Base-by-base conservation (phyloP, 37 sponge, comb jelly and placozoan species). In the Eunapius fragilis region DNA sequence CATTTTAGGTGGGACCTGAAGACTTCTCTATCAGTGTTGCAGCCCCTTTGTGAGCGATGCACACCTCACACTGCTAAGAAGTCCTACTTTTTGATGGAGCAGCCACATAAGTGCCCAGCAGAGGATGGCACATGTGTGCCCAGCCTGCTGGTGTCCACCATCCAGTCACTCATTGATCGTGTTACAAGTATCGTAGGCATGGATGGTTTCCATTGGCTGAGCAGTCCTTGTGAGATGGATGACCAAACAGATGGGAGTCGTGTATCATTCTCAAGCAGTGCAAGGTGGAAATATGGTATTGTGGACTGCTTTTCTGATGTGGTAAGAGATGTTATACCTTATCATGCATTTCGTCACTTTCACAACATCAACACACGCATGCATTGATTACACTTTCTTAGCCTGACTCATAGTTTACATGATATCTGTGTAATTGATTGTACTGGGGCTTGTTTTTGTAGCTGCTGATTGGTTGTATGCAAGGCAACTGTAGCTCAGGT, bases 391-490 rank as follows among this genome's bases (percentile, higher is more conserved):
- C 41, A 41, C n/a, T n/a, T n/a, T n/a, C n/a, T n/a, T n/a, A n/a
- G n/a, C n/a, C n/a, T n/a, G n/a, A n/a, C n/a, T n/a, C n/a, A n/a
- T n/a, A n/a, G n/a, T n/a, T n/a, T n/a, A n/a, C n/a, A n/a, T n/a
- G n/a, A n/a, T n/a, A n/a, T n/a, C n/a, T 45, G 47, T 45, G 47
- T 11, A 11, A 45, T 31, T 50, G 19, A 0, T 14, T 68, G 25
- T 70, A 37, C 12, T 24, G 70, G 1, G 27, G 19, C 13, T 37
- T 25, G n/a, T 23, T 71, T 80, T 72, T 73, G 30, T 67, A 86
- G 80, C 33, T 86, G 11, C 67, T 86, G 72, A 67, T 86, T 25
- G 87, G 87, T 11, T 14, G 14, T 31, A 32, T 86, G 37, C 37
- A 34, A 17, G 87, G 87, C 10, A 71, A 80, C 80, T 73, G 47